These are phyloP conservation scores for Vannuccia rotundouncinata DNA, from an alignment of 2,888 invertebrate species.

Conservation along the genomic window DNA sequence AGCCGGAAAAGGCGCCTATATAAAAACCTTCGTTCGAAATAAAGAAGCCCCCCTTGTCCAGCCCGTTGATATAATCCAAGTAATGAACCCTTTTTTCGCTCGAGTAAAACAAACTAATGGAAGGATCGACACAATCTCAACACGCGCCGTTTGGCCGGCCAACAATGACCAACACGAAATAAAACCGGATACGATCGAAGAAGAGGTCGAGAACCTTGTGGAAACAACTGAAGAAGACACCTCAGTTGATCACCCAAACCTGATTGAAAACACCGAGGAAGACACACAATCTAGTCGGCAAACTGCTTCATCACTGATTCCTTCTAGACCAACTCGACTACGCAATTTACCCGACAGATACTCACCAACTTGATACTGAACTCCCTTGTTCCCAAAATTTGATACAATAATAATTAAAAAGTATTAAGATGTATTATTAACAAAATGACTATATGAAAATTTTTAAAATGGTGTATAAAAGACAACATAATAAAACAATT, in stretches of 20 bases:
- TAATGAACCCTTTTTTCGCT: slow-evolving; percentile 15
- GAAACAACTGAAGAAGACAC: slow-evolving; percentile 20
- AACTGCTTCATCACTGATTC: background rate
- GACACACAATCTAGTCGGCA: slow-evolving; percentile 3
- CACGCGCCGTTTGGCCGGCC: slow-evolving; percentile 4
- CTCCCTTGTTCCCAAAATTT: slow-evolving; percentile 26
- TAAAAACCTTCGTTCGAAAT: slow-evolving; percentile 13
- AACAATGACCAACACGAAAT: slow-evolving; percentile 9
- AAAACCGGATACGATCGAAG: slow-evolving; percentile 19
- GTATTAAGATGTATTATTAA: too few species aligned
- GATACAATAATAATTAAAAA: too few species aligned
- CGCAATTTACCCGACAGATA: slow-evolving; percentile 19
- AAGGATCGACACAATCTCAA: slow-evolving; percentile 24
- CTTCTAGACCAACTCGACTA: slow-evolving; percentile 22
- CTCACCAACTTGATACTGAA: slow-evolving; percentile 12
- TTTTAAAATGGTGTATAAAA: too few species aligned
- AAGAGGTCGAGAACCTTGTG: slow-evolving; percentile 11
- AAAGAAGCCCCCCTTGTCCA: slow-evolving; percentile 9
- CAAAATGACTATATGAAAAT: too few species aligned
- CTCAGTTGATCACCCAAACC: slow-evolving; percentile 13
- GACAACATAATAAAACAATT: too few species aligned
- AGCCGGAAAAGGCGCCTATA: slow-evolving; percentile 15
- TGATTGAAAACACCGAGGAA: slow-evolving; percentile 3
- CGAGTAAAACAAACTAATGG: slow-evolving; percentile 22
- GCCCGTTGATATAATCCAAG: slow-evolving; percentile 4